phyloP scores from a whole-genome alignment of 1,140 invertebrate species.

The Alviniconcha marisindica region DNA sequence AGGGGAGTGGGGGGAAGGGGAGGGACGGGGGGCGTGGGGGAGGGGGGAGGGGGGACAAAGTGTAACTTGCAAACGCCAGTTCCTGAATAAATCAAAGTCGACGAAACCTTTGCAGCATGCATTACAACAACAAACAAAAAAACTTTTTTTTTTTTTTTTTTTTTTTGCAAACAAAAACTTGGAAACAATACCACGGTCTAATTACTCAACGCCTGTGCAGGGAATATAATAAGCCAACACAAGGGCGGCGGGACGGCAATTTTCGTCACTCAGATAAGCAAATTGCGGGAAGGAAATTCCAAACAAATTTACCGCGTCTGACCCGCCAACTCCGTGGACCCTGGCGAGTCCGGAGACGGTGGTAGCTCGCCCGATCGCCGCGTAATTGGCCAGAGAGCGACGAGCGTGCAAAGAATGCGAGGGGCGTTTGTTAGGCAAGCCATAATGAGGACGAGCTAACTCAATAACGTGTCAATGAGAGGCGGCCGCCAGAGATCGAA shows the following conservation, averaged over 20 bases:
- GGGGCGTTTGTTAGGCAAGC: constrained; percentile 39
- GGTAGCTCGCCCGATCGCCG: neutral
- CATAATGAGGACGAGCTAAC: constrained; percentile 35
- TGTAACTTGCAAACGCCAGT: no score
- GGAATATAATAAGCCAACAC: no score
- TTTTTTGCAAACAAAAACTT: no score
- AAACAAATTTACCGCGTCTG: constrained; percentile 22
- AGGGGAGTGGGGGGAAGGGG: neutral
- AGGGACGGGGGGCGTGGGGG: neutral
- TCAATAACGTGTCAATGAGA: constrained; percentile 43
- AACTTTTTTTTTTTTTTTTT: no score
- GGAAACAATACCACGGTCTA: no score
- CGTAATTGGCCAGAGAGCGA: neutral
- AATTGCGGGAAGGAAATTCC: constrained; percentile 21
- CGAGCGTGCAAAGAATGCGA: constrained; percentile 33
- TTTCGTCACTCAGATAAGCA: neutral
- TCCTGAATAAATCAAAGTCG: no score
- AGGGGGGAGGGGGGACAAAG: neutral
- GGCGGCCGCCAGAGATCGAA: constrained; percentile 27
- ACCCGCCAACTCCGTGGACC: neutral
- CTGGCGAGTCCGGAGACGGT: neutral
- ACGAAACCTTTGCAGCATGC: no score
- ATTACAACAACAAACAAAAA: no score
- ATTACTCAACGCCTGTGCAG: no score
- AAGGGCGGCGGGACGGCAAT: no score